Evolutionary conservation across 2,888 invertebrate genomes (phyloP).

Genomic region (Acanthopleura granulata): DNA sequence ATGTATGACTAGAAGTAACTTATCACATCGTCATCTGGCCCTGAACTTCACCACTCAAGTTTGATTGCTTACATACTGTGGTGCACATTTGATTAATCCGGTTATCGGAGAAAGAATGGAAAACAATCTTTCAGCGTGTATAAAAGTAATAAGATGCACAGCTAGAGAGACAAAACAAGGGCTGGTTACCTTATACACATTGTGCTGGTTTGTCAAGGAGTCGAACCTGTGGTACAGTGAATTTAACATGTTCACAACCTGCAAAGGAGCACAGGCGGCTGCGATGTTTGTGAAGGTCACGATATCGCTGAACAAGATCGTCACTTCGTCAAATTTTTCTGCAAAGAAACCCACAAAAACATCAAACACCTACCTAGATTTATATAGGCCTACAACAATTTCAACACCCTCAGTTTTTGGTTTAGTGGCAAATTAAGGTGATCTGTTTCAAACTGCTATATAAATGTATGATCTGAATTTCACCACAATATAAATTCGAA

Average conservation of each 20-base stretch:
- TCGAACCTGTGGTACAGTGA: conserved; percentile 65
- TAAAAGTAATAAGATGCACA: not conserved
- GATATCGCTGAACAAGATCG: conserved; percentile 68
- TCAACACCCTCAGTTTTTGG: too few species aligned
- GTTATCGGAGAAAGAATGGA: too few species aligned
- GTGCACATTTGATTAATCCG: too few species aligned
- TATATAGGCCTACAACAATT: too few species aligned
- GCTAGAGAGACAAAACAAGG: not conserved
- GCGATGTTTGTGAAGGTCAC: conserved; percentile 67
- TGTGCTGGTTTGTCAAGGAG: conserved; percentile 36
- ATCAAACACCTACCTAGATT: not conserved
- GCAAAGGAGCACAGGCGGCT: conserved; percentile 59
- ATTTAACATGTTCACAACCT: conserved; percentile 67
- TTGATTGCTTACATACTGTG: too few species aligned
- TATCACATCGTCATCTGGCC: too few species aligned
- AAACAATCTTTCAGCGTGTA: not conserved
- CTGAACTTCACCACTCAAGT: too few species aligned
- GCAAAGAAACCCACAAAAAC: conserved; percentile 1
- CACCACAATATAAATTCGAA: too few species aligned
- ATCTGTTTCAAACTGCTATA: too few species aligned
- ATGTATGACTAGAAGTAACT: too few species aligned
- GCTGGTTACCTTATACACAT: conserved; percentile 49
- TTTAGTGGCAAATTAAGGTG: too few species aligned
- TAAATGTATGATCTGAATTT: too few species aligned
- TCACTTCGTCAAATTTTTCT: conserved; percentile 59